Percentiles rank a stretch among this genome's conserved stretches.
phyloP scores from a whole-genome alignment of 92 coral and sea anemone species.

The Epizoanthus rinbou region DNA sequence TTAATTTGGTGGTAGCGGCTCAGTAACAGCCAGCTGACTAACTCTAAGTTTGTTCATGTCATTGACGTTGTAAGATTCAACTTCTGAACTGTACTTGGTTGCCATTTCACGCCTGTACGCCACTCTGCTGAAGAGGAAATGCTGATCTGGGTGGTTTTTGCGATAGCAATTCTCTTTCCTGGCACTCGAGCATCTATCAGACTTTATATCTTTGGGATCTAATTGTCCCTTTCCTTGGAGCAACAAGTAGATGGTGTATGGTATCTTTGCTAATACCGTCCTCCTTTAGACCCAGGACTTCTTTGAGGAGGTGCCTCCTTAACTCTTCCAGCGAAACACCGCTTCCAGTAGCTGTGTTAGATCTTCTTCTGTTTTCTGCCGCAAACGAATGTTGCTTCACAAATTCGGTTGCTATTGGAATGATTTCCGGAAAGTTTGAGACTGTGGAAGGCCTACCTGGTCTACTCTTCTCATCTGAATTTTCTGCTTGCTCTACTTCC shows the following conservation, averaged over 20 bases:
- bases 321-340: conserved; percentile 50
- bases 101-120: conserved; percentile 34
- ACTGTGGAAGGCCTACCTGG: conserved; percentile 38
- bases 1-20: conserved; percentile 44
- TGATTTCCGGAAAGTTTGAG: conserved; percentile 46
- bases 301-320: conserved; percentile 45
- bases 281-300: conserved; percentile 36
- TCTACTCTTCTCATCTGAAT: conserved; percentile 21
- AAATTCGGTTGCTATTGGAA: conserved; percentile 43
- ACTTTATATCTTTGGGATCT: conserved; percentile 54
- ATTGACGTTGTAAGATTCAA: conserved; percentile 11
- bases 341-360: conserved; percentile 46
- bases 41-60: conserved; percentile 49
- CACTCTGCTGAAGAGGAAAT: conserved; percentile 43
- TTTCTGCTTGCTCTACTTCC: conserved; percentile 6
- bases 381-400: conserved; percentile 55
- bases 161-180: conserved; percentile 45
- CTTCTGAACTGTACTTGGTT: conserved; percentile 29
- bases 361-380: conserved; percentile 41
- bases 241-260: conserved; percentile 48
- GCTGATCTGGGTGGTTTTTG: conserved; percentile 40
- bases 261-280: conserved; percentile 54
- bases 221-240: conserved; percentile 50
- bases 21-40: conserved; percentile 43
- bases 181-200: conserved; percentile 54